These are phyloP conservation scores for crab-eating macaque (Macaca fascicularis) DNA, from an alignment of 2,113 vertebrate species.

Conservation along the genomic window DNA sequence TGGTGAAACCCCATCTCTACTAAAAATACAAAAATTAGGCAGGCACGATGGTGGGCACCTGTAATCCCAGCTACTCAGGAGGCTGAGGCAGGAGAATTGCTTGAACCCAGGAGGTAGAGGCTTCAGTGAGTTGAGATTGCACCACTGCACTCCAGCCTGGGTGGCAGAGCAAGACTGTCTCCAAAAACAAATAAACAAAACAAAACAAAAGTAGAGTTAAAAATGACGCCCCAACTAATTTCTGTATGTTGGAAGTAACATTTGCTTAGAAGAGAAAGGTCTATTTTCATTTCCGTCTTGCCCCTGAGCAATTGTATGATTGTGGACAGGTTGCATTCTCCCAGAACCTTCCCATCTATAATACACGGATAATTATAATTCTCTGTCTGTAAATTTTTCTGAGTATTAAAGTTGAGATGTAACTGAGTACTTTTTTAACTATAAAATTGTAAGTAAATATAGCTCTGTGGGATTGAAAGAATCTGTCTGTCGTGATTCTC, in stretches of 20 bases:
- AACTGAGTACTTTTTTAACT: conserved; percentile 1
- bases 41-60: no score
- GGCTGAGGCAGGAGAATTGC: no score
- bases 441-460: not conserved
- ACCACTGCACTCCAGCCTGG: no score
- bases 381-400: not conserved
- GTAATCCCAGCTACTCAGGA: no score
- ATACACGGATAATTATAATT: not conserved
- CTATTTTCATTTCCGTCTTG: not conserved
- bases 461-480: not conserved
- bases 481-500: not conserved
- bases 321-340: not conserved
- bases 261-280: not conserved
- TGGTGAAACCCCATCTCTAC: no score
- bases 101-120: no score
- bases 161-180: no score
- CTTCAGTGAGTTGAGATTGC: no score
- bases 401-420: not conserved
- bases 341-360: not conserved
- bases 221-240: not conserved
- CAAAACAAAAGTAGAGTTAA: not conserved
- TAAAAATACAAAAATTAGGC: no score
- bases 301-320: not conserved
- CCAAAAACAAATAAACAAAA: no score
- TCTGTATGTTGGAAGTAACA: not conserved